phyloP scores from a whole-genome alignment of 30 jellyfish, hydroid and myxozoan genomes.

The Haliclystus octoradiatus region DNA sequence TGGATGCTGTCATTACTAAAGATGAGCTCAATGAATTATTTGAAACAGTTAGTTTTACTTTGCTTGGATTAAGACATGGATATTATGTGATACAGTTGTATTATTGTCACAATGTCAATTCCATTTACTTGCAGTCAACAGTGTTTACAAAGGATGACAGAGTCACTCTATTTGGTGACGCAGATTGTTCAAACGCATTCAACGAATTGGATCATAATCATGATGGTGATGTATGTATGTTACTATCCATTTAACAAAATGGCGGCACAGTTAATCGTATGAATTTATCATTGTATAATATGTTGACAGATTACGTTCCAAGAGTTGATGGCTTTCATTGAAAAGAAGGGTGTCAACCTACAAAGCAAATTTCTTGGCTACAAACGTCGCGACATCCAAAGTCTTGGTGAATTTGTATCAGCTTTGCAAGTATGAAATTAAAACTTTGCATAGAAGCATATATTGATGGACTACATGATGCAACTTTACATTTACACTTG shows the following conservation, averaged over 20 bases:
- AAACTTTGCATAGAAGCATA: too few species aligned
- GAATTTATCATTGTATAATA: too few species aligned
- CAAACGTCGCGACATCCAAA: conserved; percentile 69
- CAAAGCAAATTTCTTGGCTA: conserved; percentile 95
- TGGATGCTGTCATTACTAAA: conserved; percentile 71
- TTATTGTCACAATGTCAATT: neutral
- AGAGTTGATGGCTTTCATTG: conserved; percentile 82
- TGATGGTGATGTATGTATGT: conserved; percentile 92
- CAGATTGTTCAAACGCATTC: conserved; percentile 65
- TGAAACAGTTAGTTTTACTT: conserved; percentile 40
- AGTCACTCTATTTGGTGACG: conserved; percentile 52
- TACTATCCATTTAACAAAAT: too few species aligned
- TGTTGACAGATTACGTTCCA: conserved; percentile 98
- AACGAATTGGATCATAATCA: conserved; percentile 73
- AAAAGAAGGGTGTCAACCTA: conserved; percentile 80
- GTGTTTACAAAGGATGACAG: conserved; percentile 73
- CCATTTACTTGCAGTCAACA: conserved; percentile 17
- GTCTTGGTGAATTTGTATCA: conserved; percentile 74
- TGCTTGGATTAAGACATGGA: too few species aligned
- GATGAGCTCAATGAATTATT: conserved; percentile 61
- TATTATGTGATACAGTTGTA: neutral
- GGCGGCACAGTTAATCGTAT: too few species aligned
- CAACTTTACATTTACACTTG: too few species aligned
- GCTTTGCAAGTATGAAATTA: conserved; percentile 58
- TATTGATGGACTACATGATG: too few species aligned